phyloP scores from a whole-genome alignment of 2,888 invertebrate genomes.

The Nebria brevicollis region DNA sequence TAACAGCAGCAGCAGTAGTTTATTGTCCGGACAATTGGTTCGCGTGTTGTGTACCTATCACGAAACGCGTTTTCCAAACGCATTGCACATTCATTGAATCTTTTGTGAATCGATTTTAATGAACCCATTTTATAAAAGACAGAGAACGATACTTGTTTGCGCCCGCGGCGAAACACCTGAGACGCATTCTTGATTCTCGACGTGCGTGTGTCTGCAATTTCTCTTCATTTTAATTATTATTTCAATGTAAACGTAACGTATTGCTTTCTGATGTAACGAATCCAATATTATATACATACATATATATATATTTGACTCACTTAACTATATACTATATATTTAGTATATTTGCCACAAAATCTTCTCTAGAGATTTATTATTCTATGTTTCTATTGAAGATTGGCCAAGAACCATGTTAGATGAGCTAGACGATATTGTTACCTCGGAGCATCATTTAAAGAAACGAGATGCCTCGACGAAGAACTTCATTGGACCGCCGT shows the following conservation, averaged over 20 bases:
- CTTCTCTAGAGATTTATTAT: no score
- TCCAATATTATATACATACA: no score
- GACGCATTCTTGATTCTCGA: neutral
- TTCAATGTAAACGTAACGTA: neutral
- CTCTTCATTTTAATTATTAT: constrained; percentile 1
- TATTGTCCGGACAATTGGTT: no score
- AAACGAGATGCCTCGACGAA: constrained; percentile 14
- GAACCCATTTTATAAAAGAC: neutral
- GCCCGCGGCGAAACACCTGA: constrained; percentile 15
- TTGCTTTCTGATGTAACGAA: neutral
- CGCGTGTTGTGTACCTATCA: no score
- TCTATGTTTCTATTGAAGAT: neutral
- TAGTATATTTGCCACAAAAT: no score
- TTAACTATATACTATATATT: no score
- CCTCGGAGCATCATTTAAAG: constrained; percentile 24
- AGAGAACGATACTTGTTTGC: neutral
- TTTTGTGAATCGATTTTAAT: neutral
- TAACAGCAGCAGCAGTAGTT: no score
- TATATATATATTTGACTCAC: no score
- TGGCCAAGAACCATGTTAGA: neutral
- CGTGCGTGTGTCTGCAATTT: neutral
- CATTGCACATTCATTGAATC: neutral
- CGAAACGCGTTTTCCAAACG: no score
- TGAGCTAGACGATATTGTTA: constrained; percentile 17
- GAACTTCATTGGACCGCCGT: neutral